Base-by-base conservation (phyloP, 2,113 vertebrate species). In the Miniopterus natalensis region DNA sequence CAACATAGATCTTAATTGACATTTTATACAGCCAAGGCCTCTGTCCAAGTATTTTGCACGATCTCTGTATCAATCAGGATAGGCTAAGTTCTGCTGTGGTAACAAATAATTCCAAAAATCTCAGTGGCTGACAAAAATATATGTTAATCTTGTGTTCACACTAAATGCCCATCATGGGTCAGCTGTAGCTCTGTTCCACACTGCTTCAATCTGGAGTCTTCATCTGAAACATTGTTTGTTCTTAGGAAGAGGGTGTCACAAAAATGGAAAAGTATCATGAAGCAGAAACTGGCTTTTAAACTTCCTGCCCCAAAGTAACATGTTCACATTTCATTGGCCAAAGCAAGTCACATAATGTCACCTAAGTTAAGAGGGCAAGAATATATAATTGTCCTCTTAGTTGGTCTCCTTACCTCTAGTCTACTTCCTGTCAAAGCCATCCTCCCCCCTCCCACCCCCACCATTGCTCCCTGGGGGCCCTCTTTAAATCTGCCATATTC, bases 101-200 rank as follows among this genome's bases (percentile, higher is more conserved):
- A 61, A 83, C 71, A 85, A 95, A 83, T 90, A 74, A 87, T 27
- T 8, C 27, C 21, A n/a, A 92, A 88, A 88, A 68, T 90, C 29
- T 91, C 40, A 90, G 14, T 20, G 5, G 4, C 15, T 90, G 45
- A 95, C 68, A 84, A 96, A 81, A 95, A 87, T 23, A 13, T 11
- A 27, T 29, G n/a, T 49, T 61, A 92, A 84, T 68, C 89, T 83
- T 49, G 68, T 65, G 36, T 42, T 85, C 29, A 42, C 4, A 10
- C 20, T 47, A 4, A 49, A 29, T 25, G 23, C 59, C 27, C 29
- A 59, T 23, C 49, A 49, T 10, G 29, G 14, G 2, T 86, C 73
- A 61, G 15, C 59, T 61, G 17, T 40, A 53, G 17, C 25, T 73
- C 29, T 66, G 21, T 15, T 31, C 70, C 42, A 79, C 0, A 1